A percentile compares a stretch with the other conserved stretches of the same genome.
These are phyloP conservation scores for Paramormyrops hopkinsi DNA, from an alignment of 2,797 vertebrate species.

Conservation along the genomic window DNA sequence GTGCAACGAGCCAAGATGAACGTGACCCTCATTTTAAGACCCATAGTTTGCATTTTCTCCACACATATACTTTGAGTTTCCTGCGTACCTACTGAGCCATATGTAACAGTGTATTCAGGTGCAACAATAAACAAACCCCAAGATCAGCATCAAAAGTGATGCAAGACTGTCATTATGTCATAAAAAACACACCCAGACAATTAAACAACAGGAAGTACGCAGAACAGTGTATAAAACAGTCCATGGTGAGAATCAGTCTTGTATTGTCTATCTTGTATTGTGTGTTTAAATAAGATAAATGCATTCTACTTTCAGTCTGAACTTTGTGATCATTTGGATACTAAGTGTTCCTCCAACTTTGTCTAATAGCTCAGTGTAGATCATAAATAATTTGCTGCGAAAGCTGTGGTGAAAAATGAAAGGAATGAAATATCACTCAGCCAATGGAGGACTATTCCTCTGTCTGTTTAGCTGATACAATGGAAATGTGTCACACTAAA, in stretches of 20 bases:
- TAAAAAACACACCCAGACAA: neutral
- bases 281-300: neutral
- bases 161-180: neutral
- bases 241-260: neutral
- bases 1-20: neutral
- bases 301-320: neutral
- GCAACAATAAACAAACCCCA: neutral
- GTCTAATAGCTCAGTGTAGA: neutral
- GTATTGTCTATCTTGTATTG: neutral
- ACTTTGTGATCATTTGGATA: neutral
- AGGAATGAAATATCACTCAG: neutral
- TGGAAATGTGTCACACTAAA: neutral
- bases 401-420: neutral
- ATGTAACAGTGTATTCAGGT: neutral
- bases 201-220: neutral
- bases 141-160: neutral
- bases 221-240: neutral
- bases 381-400: slow-evolving; percentile 13
- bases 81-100: neutral
- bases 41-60: neutral
- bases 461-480: neutral
- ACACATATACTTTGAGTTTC: neutral
- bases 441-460: neutral
- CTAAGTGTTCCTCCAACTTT: neutral
- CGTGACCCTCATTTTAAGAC: neutral